These are phyloP conservation scores for Antechinus flavipes DNA, from an alignment of 2,113 vertebrate species.

Conservation along the genomic window DNA sequence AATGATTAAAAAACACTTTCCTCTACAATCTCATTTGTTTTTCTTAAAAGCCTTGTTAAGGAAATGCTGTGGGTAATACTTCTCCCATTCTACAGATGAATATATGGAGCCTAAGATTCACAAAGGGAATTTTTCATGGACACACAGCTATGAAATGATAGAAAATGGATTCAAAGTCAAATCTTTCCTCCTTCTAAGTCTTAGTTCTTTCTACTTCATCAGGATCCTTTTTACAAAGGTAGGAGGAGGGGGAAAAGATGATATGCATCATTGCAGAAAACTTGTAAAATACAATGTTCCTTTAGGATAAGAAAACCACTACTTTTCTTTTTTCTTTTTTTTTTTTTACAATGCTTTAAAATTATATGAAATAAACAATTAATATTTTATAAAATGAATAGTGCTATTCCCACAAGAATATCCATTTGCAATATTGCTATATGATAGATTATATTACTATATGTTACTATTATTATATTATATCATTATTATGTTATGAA, in stretches of 20 bases:
- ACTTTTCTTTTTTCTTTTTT: background rate
- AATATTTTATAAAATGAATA: background rate
- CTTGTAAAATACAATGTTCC: background rate
- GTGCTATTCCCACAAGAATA: background rate
- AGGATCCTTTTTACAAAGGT: no score
- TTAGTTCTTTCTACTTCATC: no score
- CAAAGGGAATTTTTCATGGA: background rate
- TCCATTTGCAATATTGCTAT: background rate
- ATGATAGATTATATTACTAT: no score
- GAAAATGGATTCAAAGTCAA: background rate
- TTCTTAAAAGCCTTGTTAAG: background rate
- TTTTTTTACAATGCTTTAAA: background rate
- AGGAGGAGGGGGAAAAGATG: background rate
- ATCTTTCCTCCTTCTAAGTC: background rate
- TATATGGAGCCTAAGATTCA: background rate
- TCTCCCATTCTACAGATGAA: background rate
- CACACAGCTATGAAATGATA: background rate
- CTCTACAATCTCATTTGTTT: background rate
- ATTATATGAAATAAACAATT: background rate
- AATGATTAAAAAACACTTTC: background rate
- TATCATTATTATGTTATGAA: no score
- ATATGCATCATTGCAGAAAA: background rate
- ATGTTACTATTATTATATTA: no score
- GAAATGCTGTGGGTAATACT: background rate
- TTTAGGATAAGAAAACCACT: background rate